Evolutionary conservation across 2,113 vertebrate genomes (phyloP).

Genomic region (Tenebrosternarchus preto): DNA sequence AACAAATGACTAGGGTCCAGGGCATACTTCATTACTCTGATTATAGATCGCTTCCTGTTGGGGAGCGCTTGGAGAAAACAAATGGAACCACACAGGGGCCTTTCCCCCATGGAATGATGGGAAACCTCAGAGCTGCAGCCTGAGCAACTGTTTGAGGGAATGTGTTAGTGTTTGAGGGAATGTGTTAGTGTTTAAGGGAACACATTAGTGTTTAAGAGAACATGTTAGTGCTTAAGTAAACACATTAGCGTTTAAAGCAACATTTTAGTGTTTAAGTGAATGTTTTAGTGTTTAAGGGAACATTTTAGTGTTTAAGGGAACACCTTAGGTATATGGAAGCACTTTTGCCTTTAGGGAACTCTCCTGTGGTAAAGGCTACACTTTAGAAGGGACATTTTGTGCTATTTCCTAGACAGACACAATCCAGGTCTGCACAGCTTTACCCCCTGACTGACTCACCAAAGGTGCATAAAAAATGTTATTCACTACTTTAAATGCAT

Average conservation of each 20-base stretch:
- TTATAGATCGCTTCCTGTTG: conserved; percentile 50
- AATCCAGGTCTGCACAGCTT: neutral
- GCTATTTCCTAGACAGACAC: conserved; percentile 9
- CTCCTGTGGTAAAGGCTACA: neutral
- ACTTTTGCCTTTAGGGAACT: no score
- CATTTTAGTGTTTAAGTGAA: no score
- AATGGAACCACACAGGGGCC: conserved; percentile 36
- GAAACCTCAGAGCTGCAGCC: conserved; percentile 10
- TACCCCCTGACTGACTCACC: neutral
- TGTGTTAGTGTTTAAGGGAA: neutral
- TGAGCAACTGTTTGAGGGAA: neutral
- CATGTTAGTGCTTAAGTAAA: no score
- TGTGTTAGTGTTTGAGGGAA: neutral
- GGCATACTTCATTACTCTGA: conserved; percentile 51
- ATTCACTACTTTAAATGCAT: neutral
- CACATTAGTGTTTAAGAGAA: no score
- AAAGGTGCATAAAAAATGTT: neutral
- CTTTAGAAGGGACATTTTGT: neutral
- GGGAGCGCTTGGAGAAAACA: conserved; percentile 43
- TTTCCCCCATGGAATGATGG: conserved; percentile 23
- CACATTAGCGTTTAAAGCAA: no score
- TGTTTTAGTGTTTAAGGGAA: no score
- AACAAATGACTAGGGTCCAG: conserved; percentile 50
- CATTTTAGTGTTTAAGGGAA: no score
- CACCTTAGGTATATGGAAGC: no score